Evolutionary conservation across 1,140 invertebrate genomes (phyloP).

Genomic region (Conus ventricosus): DNA sequence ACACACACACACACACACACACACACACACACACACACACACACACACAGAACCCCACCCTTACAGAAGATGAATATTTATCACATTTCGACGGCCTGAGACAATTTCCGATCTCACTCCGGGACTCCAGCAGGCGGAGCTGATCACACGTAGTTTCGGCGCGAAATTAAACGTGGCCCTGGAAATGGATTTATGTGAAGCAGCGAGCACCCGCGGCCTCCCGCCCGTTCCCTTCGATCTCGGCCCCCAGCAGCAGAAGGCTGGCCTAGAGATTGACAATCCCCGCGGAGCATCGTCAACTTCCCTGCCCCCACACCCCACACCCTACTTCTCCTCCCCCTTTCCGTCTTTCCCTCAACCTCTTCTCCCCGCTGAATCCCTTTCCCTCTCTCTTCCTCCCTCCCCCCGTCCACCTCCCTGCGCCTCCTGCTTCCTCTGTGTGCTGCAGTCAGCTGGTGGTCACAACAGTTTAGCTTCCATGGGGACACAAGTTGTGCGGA

Average conservation of each 20-base stretch:
- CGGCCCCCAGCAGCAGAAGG: background rate
- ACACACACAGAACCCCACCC: background rate
- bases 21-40: background rate
- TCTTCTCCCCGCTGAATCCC: background rate
- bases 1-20: background rate
- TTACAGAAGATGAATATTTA: background rate
- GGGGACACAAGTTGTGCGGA: too few species aligned
- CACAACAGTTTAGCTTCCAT: too few species aligned
- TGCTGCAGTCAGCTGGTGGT: background rate
- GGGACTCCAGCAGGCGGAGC: background rate
- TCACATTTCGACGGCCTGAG: background rate
- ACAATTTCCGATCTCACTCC: background rate
- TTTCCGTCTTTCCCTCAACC: background rate
- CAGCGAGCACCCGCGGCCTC: background rate
- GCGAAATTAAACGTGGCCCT: background rate
- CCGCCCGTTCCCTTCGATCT: background rate
- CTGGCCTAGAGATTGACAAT: background rate
- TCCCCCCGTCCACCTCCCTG: background rate
- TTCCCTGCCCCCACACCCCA: background rate
- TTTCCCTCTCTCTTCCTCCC: background rate
- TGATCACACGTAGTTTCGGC: background rate
- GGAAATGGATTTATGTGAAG: slow-evolving; percentile 11
- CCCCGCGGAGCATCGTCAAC: background rate
- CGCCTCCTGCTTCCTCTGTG: background rate
- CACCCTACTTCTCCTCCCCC: background rate